Evolutionary conservation across 2,888 invertebrate genomes (phyloP), one percentile per base, ranked within the genome.

Genomic region (Alentia gelatinosa): DNA sequence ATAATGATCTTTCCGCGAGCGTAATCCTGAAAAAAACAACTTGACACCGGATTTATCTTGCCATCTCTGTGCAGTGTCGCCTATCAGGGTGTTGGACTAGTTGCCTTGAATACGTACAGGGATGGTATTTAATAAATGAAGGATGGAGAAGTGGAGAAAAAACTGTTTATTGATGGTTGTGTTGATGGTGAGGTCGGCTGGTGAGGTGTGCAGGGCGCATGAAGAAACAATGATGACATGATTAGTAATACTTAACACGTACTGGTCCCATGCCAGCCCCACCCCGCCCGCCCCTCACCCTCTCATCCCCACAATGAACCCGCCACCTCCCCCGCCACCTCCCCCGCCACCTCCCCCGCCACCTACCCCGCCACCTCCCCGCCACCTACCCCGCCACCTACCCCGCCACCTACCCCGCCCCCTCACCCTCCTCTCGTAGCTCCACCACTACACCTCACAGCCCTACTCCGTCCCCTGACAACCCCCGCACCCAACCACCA

Each of bases 181-280:
- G n/a, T 15, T 19, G 79, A 7, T 79, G 79, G 37, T n/a, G n/a
- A 37, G n/a, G 37, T 3, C 68, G 26, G 4, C 26, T 12, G n/a
- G n/a, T 30, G 1, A 56, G 56, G 23, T n/a, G 23, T 56, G 56
- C 1, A 19, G 56, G 68, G 4, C 68, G 12, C 37, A 35, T 79
- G 39, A 39, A 79, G 39, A 23, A 39, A 79, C 79, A 79, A 79
- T 79, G 79, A 86, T 86, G 42, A 35, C 86, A 50, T 86, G 86
- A 47, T 86, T 42, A 30, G 86, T 40, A 12, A 42, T 86, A 42
- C 50, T 50, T 47, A 42, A 30, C 86, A 50, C 86, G 42, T 50
- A 26, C 47, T 9, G 1, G 42, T 1, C 50, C 7, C 50, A 33
- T 86, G 42, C 7, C 40, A 7, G 35, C 75, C 9, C 35, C 30